Conservation (phyloP, 2,113 vertebrate genomes). For the Trichomycterus rosablanca region DNA sequence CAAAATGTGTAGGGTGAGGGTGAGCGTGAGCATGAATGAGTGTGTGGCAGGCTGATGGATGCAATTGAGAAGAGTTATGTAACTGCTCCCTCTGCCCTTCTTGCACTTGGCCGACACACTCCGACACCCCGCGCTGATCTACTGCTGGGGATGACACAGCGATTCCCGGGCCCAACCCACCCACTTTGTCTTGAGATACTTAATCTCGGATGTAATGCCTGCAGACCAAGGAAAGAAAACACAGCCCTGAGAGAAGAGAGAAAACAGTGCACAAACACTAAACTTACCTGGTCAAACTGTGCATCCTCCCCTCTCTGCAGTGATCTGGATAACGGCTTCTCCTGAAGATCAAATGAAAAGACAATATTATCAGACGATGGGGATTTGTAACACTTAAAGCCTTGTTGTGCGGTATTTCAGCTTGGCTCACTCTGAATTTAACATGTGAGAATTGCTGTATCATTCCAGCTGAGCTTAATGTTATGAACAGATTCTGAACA, state of each 20-base stretch:
- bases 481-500: too few relatives aligned
- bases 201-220: neutral
- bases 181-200: neutral
- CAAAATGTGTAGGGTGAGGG: conserved; percentile 14
- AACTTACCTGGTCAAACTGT: conserved; percentile 98
- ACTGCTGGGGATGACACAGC: conserved; percentile 70
- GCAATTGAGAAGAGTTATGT: conserved; percentile 58
- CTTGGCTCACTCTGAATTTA: too few relatives aligned
- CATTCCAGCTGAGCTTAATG: too few relatives aligned
- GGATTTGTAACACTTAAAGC: too few relatives aligned
- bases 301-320: conserved; percentile 98
- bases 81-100: conserved; percentile 60
- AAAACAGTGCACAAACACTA: too few relatives aligned
- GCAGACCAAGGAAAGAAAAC: neutral
- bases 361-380: too few relatives aligned
- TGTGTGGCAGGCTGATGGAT: conserved; percentile 52
- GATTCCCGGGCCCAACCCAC: conserved; percentile 41
- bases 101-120: conserved; percentile 52
- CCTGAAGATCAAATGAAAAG: conserved; percentile 66
- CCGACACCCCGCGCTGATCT: conserved; percentile 60
- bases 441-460: too few relatives aligned
- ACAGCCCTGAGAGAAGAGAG: too few relatives aligned
- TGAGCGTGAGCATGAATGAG: conserved; percentile 21
- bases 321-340: conserved; percentile 93
- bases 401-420: too few relatives aligned